Percentiles rank a stretch among this genome's conserved stretches.
These are phyloP conservation scores for Stegostoma tigrinum DNA, from an alignment of 2,113 vertebrate genomes.

Conservation along the genomic window DNA sequence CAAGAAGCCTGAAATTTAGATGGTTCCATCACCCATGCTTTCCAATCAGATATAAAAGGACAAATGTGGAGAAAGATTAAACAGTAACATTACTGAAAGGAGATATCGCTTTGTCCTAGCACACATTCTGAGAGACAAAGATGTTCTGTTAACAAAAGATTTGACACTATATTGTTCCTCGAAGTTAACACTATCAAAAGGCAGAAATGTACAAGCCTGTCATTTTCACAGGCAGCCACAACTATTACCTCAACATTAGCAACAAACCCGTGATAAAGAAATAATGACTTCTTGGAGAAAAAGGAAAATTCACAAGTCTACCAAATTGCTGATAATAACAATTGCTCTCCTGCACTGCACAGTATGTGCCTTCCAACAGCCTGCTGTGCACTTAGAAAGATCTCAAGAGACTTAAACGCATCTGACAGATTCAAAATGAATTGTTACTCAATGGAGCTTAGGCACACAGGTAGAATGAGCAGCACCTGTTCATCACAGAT, in stretches of 20 bases:
- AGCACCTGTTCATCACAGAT: slow-evolving; percentile 12
- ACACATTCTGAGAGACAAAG: background rate
- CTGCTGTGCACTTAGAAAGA: background rate
- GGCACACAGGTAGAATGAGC: background rate
- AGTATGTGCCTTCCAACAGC: background rate
- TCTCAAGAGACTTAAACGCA: background rate
- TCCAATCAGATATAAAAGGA: too few species aligned
- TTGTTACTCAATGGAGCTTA: background rate
- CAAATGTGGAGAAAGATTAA: background rate
- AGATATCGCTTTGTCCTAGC: background rate
- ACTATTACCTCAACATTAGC: background rate
- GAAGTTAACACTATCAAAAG: background rate
- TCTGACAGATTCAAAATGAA: background rate
- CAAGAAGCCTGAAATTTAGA: background rate
- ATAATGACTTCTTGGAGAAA: background rate
- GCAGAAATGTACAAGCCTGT: background rate
- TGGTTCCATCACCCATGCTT: background rate
- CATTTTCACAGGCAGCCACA: background rate
- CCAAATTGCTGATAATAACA: background rate
- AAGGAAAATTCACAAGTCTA: background rate
- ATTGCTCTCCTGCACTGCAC: background rate
- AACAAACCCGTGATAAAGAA: background rate
- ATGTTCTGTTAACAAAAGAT: background rate
- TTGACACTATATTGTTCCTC: background rate
- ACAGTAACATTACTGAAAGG: background rate